Percentiles rank a stretch among this genome's conserved stretches.
Conservation (phyloP, 2,888 invertebrate species). For the Steinernema carpocapsae region DNA sequence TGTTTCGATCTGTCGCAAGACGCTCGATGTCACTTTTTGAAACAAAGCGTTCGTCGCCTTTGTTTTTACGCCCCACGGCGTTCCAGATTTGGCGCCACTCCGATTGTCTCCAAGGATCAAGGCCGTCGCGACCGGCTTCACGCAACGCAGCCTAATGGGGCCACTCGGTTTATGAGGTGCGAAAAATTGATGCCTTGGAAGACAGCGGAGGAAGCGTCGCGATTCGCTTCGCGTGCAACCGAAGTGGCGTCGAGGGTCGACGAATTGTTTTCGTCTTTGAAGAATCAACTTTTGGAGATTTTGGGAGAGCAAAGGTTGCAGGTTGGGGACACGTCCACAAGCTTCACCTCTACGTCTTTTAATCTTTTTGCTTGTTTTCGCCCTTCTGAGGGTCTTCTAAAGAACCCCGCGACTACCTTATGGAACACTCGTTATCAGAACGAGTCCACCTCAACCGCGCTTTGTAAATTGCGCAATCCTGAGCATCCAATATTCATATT, state of each 20-base stretch:
- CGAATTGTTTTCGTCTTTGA: too few relatives aligned
- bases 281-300: too few relatives aligned
- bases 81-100: background rate
- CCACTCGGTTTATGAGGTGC: conserved; percentile 27
- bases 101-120: background rate
- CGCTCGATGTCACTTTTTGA: conserved; percentile 26
- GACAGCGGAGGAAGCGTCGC: too few relatives aligned
- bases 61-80: background rate
- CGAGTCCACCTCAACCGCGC: conserved; percentile 8
- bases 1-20: background rate
- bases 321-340: too few relatives aligned
- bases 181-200: background rate
- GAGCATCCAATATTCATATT: background rate
- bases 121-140: conserved; percentile 1
- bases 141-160: conserved; percentile 18
- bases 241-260: too few relatives aligned
- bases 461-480: conserved; percentile 28
- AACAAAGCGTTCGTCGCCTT: conserved; percentile 11
- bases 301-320: too few relatives aligned
- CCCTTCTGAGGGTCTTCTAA: background rate
- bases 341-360: too few relatives aligned
- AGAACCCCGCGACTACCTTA: background rate
- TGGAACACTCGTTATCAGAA: too few relatives aligned
- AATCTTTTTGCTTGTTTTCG: background rate
- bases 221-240: too few relatives aligned